Evolutionary conservation across 2,797 vertebrate species (phyloP).

Genomic region (Artibeus lituratus): DNA sequence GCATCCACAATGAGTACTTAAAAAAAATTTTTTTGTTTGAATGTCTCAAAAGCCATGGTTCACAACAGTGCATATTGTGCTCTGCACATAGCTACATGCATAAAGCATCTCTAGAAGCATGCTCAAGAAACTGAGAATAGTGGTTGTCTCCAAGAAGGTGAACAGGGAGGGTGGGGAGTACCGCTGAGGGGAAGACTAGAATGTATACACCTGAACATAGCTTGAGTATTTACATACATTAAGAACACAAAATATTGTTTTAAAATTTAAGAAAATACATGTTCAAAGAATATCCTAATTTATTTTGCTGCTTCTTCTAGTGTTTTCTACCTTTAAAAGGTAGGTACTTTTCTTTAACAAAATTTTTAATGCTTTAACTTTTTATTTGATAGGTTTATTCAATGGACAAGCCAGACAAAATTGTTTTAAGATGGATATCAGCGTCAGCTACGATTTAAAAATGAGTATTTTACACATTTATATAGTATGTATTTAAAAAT

Average conservation of each 20-base stretch:
- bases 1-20: background rate
- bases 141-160: background rate
- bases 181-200: background rate
- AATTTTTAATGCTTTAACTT: conserved; percentile 31
- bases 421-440: background rate
- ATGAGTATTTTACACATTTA: background rate
- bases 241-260: conserved; percentile 8
- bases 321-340: background rate
- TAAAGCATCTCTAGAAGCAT: background rate
- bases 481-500: background rate
- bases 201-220: background rate
- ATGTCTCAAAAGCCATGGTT: background rate
- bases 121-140: background rate
- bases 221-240: conserved; percentile 21
- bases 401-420: background rate
- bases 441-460: background rate
- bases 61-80: background rate
- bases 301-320: background rate
- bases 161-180: background rate
- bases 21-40: background rate
- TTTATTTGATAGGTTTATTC: conserved; percentile 31
- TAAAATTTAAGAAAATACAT: conserved; percentile 6
- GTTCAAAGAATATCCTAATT: background rate
- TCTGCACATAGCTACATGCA: background rate
- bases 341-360: background rate